These are phyloP conservation scores for Chironomus tentans DNA, from an alignment of 2,888 invertebrate genomes.

Conservation along the genomic window DNA sequence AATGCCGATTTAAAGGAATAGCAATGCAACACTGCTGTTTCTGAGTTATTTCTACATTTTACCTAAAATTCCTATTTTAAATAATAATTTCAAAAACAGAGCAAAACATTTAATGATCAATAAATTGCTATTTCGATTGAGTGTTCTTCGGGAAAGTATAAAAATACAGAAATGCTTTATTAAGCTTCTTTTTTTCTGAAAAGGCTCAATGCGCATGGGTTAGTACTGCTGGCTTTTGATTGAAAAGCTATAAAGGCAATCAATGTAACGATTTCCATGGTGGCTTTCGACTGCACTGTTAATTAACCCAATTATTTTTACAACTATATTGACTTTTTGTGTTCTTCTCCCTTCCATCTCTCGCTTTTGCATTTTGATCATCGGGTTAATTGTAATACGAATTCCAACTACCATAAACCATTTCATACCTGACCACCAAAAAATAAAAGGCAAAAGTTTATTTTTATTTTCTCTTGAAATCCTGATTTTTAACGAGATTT, in stretches of 20 bases:
- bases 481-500: slow-evolving; percentile 3
- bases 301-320: slow-evolving; percentile 24
- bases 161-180: too few relatives aligned
- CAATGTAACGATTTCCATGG: not conserved
- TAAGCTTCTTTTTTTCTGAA: too few relatives aligned
- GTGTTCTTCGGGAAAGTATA: too few relatives aligned
- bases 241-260: not conserved
- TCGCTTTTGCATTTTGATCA: not conserved
- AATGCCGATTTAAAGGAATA: too few relatives aligned
- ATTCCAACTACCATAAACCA: too few relatives aligned
- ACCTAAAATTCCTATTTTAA: too few relatives aligned
- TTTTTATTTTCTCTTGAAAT: not conserved
- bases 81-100: too few relatives aligned
- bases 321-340: slow-evolving; percentile 16
- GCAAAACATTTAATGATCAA: too few relatives aligned
- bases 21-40: too few relatives aligned
- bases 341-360: not conserved
- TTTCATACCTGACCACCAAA: not conserved
- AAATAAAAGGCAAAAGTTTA: not conserved
- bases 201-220: too few relatives aligned
- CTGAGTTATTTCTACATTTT: too few relatives aligned
- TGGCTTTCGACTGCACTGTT: slow-evolving; percentile 6
- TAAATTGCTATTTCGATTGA: too few relatives aligned
- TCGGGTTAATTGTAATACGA: not conserved
- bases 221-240: not conserved